These are phyloP conservation scores for Monochamus alternatus DNA, from an alignment of 2,888 invertebrate genomes.

Conservation along the genomic window DNA sequence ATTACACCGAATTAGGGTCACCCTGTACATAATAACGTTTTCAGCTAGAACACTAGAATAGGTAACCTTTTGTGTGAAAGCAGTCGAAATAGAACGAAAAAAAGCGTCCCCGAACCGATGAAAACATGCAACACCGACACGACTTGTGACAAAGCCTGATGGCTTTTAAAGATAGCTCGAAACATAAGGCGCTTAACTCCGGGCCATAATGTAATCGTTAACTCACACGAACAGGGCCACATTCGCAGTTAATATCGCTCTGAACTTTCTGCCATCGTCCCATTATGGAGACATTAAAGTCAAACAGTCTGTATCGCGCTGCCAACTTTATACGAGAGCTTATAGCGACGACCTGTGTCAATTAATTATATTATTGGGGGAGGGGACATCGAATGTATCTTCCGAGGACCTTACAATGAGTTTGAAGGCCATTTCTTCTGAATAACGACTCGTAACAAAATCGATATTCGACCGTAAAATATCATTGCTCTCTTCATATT, in stretches of 20 bases:
- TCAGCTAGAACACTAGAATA: not conserved
- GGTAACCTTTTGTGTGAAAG: slow-evolving; percentile 19
- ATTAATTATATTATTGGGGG: not conserved
- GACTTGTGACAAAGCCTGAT: slow-evolving; percentile 22
- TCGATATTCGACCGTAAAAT: not conserved
- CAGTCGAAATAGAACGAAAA: not conserved
- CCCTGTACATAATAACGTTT: no score
- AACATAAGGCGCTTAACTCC: slow-evolving; percentile 30
- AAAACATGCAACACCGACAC: slow-evolving; percentile 17
- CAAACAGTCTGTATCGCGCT: slow-evolving; percentile 12
- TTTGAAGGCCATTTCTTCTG: not conserved
- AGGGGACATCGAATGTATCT: not conserved
- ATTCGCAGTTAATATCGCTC: slow-evolving; percentile 27
- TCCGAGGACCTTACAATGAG: not conserved
- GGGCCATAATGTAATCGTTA: slow-evolving; percentile 27
- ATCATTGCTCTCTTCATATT: no score
- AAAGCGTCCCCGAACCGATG: not conserved
- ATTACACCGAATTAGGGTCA: no score
- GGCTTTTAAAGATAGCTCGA: slow-evolving; percentile 26
- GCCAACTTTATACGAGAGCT: not conserved
- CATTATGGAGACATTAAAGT: slow-evolving; percentile 27
- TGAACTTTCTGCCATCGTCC: slow-evolving; percentile 14
- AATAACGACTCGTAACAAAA: not conserved
- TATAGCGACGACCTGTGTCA: not conserved
- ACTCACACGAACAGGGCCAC: slow-evolving; percentile 26